Conservation (phyloP, 2,888 invertebrate genomes). For the Sycophila texana region DNA sequence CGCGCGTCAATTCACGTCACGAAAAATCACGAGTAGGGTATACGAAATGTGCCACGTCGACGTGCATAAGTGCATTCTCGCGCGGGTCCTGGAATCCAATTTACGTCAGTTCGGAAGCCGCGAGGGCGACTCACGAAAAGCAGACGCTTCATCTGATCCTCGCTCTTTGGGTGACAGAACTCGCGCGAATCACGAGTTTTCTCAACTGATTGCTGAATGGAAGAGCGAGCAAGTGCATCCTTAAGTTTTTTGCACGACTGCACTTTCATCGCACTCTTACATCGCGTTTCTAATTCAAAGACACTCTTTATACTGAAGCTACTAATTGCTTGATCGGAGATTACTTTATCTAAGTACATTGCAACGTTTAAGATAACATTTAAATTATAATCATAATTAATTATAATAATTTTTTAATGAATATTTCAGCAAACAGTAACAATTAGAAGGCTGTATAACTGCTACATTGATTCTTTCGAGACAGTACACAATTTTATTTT, state of each 20-base stretch:
- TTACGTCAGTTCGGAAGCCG: constrained; percentile 52
- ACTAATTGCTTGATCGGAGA: too few relatives aligned
- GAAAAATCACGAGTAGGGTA: neutral
- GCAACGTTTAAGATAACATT: too few relatives aligned
- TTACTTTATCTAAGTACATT: too few relatives aligned
- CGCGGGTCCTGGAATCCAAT: constrained; percentile 50
- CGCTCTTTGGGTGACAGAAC: constrained; percentile 13
- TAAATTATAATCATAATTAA: too few relatives aligned
- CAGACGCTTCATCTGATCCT: constrained; percentile 47
- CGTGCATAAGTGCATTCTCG: constrained; percentile 1
- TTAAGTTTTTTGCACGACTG: neutral
- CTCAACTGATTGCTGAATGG: neutral
- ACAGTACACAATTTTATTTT: too few relatives aligned
- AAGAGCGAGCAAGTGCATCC: neutral
- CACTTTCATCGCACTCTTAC: neutral
- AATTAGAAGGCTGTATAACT: too few relatives aligned
- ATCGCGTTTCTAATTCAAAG: too few relatives aligned
- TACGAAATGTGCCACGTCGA: neutral
- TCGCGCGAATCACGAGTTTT: constrained; percentile 12
- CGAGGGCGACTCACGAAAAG: constrained; percentile 10
- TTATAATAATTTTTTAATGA: too few relatives aligned
- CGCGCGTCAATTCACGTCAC: constrained; percentile 42
- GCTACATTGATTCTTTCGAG: too few relatives aligned
- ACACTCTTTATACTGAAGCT: too few relatives aligned
- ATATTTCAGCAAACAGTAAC: too few relatives aligned